A percentile compares a stretch with the other conserved stretches of the same genome.
phyloP scores from a whole-genome alignment of 1,140 invertebrate species.

The Maconellicoccus hirsutus region DNA sequence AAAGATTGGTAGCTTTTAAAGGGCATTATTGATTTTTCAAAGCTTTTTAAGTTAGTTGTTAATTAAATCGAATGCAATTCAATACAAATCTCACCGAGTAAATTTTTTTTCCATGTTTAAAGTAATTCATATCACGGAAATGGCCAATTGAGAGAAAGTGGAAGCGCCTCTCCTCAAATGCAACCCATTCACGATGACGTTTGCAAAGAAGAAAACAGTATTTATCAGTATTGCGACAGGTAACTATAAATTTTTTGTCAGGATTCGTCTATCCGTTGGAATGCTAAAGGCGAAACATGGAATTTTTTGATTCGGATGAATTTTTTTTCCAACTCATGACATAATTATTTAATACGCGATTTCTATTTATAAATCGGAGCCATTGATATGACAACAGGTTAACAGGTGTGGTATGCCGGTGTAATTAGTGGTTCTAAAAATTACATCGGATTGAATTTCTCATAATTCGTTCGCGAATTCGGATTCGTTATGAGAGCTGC shows the following conservation, averaged over 20 bases:
- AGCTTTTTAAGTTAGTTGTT: too few species aligned
- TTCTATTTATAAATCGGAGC: neutral
- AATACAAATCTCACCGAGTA: too few species aligned
- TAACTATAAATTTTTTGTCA: too few species aligned
- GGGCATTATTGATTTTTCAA: too few species aligned
- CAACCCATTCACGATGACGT: neutral
- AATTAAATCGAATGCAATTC: too few species aligned
- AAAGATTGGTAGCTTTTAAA: too few species aligned
- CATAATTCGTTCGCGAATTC: too few species aligned
- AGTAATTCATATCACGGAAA: neutral
- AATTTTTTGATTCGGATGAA: too few species aligned
- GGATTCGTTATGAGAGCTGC: too few species aligned
- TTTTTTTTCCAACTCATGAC: neutral
- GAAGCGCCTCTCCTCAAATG: neutral
- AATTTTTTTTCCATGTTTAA: neutral
- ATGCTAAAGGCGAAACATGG: too few species aligned
- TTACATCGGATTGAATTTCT: neutral
- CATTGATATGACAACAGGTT: neutral
- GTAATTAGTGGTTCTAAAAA: neutral
- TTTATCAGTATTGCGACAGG: constrained; percentile 7
- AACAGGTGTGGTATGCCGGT: neutral
- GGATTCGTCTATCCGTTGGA: too few species aligned
- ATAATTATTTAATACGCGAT: neutral
- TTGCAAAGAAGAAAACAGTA: neutral
- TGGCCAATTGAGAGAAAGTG: neutral